phyloP scores from a whole-genome alignment of 2,888 invertebrate genomes.

The Stenotaenia linearis region DNA sequence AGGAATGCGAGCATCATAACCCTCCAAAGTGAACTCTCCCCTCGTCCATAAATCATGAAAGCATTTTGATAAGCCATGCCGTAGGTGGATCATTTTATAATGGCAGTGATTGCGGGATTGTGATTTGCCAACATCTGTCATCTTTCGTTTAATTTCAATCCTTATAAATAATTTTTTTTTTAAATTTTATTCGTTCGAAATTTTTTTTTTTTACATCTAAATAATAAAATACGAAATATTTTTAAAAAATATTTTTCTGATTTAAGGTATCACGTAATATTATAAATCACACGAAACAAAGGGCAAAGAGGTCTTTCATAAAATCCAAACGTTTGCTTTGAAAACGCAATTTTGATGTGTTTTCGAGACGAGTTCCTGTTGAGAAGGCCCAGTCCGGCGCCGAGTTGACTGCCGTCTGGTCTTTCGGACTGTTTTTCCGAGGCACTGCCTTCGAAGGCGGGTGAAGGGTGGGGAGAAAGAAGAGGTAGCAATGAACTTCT shows the following conservation, averaged over 20 bases:
- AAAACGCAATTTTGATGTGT: conserved; percentile 22
- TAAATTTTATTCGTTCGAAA: neutral
- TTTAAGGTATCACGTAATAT: no score
- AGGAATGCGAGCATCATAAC: conserved; percentile 23
- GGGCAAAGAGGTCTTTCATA: neutral
- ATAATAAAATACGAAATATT: neutral
- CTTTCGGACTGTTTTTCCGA: conserved; percentile 13
- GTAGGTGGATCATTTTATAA: conserved; percentile 2
- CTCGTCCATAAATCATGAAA: conserved; percentile 6
- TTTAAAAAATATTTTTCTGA: neutral
- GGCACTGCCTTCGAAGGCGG: conserved; percentile 2
- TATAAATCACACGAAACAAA: neutral
- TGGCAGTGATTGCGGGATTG: neutral
- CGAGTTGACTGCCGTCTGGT: conserved; percentile 9
- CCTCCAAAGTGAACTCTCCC: conserved; percentile 16
- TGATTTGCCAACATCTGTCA: neutral
- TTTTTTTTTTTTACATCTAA: neutral
- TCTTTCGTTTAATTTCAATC: no score
- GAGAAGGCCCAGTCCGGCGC: conserved; percentile 20
- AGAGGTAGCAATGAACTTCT: conserved; percentile 24
- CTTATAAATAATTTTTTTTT: no score
- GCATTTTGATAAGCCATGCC: conserved; percentile 7
- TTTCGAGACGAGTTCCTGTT: conserved; percentile 24
- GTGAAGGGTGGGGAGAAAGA: neutral
- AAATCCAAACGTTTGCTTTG: neutral